Conservation (phyloP, 2,113 vertebrate species). For the Tiliqua scincoides region DNA sequence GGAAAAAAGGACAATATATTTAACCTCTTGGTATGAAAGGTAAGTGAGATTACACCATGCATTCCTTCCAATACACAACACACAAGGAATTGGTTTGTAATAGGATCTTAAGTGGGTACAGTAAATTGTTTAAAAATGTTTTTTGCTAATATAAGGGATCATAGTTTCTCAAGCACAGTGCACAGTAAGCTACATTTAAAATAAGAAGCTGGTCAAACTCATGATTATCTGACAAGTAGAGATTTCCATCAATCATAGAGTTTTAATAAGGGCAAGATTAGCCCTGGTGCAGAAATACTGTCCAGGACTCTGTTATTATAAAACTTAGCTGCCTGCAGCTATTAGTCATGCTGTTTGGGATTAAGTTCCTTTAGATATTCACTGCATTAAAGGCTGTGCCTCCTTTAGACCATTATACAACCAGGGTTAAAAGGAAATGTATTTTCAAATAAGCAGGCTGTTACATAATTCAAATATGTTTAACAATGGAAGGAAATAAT, state of each 20-base stretch:
- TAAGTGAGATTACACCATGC: constrained; percentile 7
- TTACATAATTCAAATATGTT: constrained; percentile 39
- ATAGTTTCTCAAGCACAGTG: constrained; percentile 22
- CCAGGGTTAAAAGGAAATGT: constrained; percentile 22
- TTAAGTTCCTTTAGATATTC: constrained; percentile 44
- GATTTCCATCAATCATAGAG: constrained; percentile 17
- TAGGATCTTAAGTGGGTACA: constrained; percentile 31
- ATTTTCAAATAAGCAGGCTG: constrained; percentile 39
- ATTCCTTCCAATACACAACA: constrained; percentile 47
- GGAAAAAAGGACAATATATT: constrained; percentile 42
- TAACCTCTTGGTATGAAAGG: constrained; percentile 47
- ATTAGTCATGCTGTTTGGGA: constrained; percentile 42
- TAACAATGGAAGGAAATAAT: constrained; percentile 43
- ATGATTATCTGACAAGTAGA: constrained; percentile 29
- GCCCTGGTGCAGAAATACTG: constrained; percentile 36
- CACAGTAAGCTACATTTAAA: constrained; percentile 34
- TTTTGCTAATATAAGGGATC: constrained; percentile 21
- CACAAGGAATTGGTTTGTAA: constrained; percentile 16
- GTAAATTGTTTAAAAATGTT: constrained; percentile 34
- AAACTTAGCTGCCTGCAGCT: constrained; percentile 67
- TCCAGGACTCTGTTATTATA: not conserved
- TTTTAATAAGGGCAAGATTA: constrained; percentile 37
- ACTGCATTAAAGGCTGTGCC: constrained; percentile 27
- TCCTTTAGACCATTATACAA: constrained; percentile 23
- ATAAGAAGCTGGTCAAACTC: constrained; percentile 38